phyloP scores from a whole-genome alignment of 2,113 vertebrate species.

The Pavo muticus region DNA sequence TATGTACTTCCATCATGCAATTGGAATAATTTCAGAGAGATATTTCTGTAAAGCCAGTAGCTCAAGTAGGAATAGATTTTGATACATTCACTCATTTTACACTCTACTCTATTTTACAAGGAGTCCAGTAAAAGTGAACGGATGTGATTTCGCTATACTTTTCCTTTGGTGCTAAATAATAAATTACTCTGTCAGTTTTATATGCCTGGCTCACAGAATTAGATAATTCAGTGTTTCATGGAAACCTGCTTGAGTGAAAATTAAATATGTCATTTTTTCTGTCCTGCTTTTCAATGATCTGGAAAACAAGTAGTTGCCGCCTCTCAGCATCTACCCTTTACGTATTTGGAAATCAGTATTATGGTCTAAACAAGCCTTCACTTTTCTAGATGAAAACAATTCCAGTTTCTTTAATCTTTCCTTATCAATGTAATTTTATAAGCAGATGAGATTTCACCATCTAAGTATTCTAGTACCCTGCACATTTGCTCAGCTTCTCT shows the following conservation, averaged over 20 bases:
- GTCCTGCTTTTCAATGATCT: constrained; percentile 1
- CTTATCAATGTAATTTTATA: not conserved
- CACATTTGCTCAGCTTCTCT: not conserved
- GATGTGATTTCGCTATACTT: not conserved
- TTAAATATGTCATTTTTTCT: not conserved
- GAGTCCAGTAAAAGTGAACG: not conserved
- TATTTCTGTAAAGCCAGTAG: not conserved
- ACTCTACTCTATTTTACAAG: not conserved
- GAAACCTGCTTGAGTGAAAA: not conserved
- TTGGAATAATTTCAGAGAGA: not conserved
- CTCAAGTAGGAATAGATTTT: not conserved
- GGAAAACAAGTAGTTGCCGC: not conserved
- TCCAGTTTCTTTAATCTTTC: not conserved
- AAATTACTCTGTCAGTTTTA: constrained; percentile 21
- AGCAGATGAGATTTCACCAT: not conserved
- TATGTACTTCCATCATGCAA: not conserved
- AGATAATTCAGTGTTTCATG: not conserved
- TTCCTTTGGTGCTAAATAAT: constrained; percentile 2
- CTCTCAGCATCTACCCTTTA: not conserved
- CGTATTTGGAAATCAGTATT: not conserved
- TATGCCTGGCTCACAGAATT: not conserved
- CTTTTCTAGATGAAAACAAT: constrained; percentile 19
- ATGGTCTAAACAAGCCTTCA: not conserved
- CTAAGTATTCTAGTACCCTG: not conserved
- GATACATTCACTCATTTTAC: not conserved